Conservation (phyloP, 2,113 vertebrate species). For the Cyrtonyx montezumae region DNA sequence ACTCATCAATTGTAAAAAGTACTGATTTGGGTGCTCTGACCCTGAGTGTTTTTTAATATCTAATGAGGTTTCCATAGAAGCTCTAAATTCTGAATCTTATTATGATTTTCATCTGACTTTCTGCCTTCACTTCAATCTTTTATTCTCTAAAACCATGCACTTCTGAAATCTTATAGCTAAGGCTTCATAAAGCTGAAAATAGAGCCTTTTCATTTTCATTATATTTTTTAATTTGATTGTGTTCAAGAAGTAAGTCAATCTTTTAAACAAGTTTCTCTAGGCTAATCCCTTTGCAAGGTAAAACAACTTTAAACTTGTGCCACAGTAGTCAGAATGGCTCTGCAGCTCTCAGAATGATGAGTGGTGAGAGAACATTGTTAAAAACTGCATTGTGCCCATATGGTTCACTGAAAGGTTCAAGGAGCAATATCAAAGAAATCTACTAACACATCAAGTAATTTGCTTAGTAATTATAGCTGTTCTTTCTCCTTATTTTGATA, state of each 20-base stretch:
- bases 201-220: not conserved
- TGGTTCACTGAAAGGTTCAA: not conserved
- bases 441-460: not conserved
- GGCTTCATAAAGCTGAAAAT: not conserved
- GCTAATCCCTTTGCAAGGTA: not conserved
- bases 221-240: not conserved
- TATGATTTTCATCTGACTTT: not conserved
- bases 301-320: not conserved
- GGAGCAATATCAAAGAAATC: not conserved
- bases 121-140: not conserved
- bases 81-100: not conserved
- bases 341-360: not conserved
- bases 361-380: not conserved
- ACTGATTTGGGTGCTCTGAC: accelerated
- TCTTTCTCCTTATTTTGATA: not conserved
- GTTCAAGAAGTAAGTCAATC: not conserved
- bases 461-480: not conserved
- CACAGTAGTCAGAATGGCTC: not conserved
- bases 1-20: not conserved
- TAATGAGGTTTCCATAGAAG: not conserved
- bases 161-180: not conserved
- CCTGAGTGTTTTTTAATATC: not conserved
- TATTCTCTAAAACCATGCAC: accelerated
- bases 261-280: not conserved
- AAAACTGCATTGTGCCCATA: not conserved